A percentile compares a stretch with the other conserved stretches of the same genome.
phyloP scores from a whole-genome alignment of 2,113 vertebrate genomes.

The Megaceryle torquata region DNA sequence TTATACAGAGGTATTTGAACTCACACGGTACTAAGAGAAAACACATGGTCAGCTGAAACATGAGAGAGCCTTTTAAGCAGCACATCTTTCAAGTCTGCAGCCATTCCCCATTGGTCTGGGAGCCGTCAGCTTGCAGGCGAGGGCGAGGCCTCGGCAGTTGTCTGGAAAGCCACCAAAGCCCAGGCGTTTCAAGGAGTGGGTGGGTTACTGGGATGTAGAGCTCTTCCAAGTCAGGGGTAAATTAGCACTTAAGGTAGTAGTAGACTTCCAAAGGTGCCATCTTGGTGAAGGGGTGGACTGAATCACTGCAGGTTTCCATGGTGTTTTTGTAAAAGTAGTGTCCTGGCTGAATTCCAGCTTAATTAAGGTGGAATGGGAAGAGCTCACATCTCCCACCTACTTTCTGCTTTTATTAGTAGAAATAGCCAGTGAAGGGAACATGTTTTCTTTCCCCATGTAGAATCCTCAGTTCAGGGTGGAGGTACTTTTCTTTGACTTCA shows the following conservation, averaged over 20 bases:
- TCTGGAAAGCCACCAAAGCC: not conserved
- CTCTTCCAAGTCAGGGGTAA: not conserved
- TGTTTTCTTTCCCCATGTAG: not conserved
- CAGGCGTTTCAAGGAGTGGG: fast-evolving
- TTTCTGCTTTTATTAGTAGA: slow-evolving; percentile 10
- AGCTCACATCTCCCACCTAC: not conserved
- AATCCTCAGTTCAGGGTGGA: slow-evolving; percentile 35
- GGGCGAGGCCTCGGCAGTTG: not conserved
- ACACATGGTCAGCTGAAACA: slow-evolving; percentile 70
- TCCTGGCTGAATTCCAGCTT: not conserved
- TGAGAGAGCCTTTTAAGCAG: slow-evolving; percentile 66
- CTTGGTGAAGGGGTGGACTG: not conserved
- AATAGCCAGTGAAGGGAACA: not conserved
- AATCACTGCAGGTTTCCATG: not conserved
- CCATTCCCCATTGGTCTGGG: slow-evolving; percentile 52
- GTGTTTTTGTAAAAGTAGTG: not conserved
- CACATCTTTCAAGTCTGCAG: slow-evolving; percentile 59
- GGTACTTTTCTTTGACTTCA: slow-evolving; percentile 41
- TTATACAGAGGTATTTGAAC: slow-evolving; percentile 70
- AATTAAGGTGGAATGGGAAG: not conserved
- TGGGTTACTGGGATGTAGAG: not conserved
- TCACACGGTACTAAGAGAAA: slow-evolving; percentile 64
- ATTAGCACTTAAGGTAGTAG: not conserved
- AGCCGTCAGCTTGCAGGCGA: not conserved
- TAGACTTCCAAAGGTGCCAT: not conserved